Evolutionary conservation across 1,140 invertebrate genomes (phyloP).

Genomic region (Akabosia matsudoensis): DNA sequence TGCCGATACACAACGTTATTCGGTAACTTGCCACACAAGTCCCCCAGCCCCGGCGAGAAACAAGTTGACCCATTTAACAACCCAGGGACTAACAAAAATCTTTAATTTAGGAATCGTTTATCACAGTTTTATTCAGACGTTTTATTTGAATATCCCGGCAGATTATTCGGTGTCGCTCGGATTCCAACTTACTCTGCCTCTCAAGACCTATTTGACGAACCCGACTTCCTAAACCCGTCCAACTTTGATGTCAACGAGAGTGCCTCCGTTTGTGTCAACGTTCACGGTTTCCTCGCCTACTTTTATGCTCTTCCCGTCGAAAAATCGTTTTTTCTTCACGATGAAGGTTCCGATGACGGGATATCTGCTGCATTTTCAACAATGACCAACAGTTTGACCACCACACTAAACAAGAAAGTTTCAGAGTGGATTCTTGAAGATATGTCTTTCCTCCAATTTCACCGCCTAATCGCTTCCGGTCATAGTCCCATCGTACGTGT

Average conservation of each 20-base stretch:
- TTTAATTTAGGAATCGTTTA: background rate
- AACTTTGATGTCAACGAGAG: background rate
- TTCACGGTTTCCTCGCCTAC: conserved; percentile 38
- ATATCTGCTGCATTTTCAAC: background rate
- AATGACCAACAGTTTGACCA: background rate
- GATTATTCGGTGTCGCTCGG: background rate
- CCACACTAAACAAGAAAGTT: conserved; percentile 1
- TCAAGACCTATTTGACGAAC: background rate
- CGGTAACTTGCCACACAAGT: too few relatives aligned
- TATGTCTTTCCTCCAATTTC: background rate
- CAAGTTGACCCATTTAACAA: too few relatives aligned
- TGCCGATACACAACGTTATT: background rate
- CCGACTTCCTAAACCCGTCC: background rate
- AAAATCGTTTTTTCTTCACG: background rate
- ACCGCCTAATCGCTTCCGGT: background rate
- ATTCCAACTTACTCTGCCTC: background rate
- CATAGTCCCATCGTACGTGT: background rate
- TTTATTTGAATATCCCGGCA: background rate
- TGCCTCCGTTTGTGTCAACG: conserved; percentile 31
- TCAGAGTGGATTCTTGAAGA: background rate
- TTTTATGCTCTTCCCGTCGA: conserved; percentile 37
- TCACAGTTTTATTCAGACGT: background rate
- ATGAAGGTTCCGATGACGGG: too few relatives aligned
- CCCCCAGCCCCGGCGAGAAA: too few relatives aligned
- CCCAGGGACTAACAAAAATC: too few relatives aligned